Evolutionary conservation across 2,888 invertebrate species (phyloP).

Genomic region (Chaetogeoica ovagalla): DNA sequence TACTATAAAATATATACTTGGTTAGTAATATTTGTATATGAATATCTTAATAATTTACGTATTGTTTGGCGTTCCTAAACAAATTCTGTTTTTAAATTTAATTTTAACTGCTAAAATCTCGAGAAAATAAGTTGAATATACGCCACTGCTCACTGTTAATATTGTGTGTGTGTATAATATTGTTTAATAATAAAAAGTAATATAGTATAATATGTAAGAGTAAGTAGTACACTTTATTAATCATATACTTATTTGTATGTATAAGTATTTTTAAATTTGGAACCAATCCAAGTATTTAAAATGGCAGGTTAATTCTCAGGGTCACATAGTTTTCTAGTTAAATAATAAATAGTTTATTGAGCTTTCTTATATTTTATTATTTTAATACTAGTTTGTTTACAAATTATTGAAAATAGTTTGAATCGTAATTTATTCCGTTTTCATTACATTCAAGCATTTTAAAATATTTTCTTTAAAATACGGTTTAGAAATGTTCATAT

Average conservation of each 20-base stretch:
- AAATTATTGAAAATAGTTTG: too few relatives aligned
- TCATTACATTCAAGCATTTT: too few relatives aligned
- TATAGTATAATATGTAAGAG: not conserved
- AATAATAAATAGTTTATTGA: not conserved
- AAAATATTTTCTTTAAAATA: too few relatives aligned
- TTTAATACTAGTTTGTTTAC: not conserved
- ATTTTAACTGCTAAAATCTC: too few relatives aligned
- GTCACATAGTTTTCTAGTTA: constrained; percentile 1
- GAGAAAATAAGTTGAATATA: too few relatives aligned
- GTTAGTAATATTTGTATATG: too few relatives aligned
- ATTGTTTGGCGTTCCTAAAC: too few relatives aligned
- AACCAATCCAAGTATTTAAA: constrained; percentile 4
- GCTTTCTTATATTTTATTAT: constrained; percentile 2
- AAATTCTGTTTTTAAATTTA: too few relatives aligned
- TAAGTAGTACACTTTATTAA: not conserved
- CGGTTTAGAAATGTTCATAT: not conserved
- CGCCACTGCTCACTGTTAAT: too few relatives aligned
- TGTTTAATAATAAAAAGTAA: not conserved
- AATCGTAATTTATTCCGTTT: too few relatives aligned
- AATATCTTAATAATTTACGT: too few relatives aligned
- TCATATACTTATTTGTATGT: not conserved
- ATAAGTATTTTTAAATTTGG: constrained; percentile 35
- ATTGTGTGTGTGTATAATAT: not conserved
- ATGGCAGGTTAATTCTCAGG: not conserved
- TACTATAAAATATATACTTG: too few relatives aligned